Evolutionary conservation across 2,888 invertebrate species (phyloP), one percentile per base, ranked within the genome.

Genomic region (Meandrusa payeni): DNA sequence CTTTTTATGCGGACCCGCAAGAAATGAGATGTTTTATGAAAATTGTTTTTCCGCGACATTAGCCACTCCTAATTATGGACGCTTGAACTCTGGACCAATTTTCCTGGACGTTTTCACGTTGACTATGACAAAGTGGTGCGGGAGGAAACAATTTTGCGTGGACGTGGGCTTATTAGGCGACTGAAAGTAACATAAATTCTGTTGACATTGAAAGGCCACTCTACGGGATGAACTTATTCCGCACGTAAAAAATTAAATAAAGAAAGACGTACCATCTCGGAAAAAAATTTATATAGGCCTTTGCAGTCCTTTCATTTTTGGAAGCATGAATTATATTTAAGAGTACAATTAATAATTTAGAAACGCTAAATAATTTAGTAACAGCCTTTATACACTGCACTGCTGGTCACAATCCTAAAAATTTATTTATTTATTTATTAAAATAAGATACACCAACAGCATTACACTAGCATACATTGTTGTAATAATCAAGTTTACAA

Each of bases 21-120:
- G 74, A 69, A 74, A 78, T 66, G 71, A 75, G 77, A 82, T 79
- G 75, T 85, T 83, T 82, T 85, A 85, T 82, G 77, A 85, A 45
- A 86, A 85, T 86, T 86, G 82, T 83, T 83, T 87, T 87, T 86
- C 80, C 77, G 72, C 65, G 59, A 85, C 83, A 82, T 86, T 86
- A 82, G 71, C 76, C 76, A 54, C 69, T 66, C 79, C 80, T 87
- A 86, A 87, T 87, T 86, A 85, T 78, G 76, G 66, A 53, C 67
- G 64, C 66, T 71, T 69, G 71, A 69, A 71, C 66, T 59, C 57
- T 56, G 65, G 70, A 64, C 73, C 82, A 78, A 85, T 83, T 83
- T 76, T 70, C 72, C 67, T 76, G 76, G 79, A 76, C 76, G 61
- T 77, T 74, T 75, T 70, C 75, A 72, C 67, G 76, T 73, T 74